Evolutionary conservation across 2,888 invertebrate species (phyloP).

Genomic region (Archips crataeganus): DNA sequence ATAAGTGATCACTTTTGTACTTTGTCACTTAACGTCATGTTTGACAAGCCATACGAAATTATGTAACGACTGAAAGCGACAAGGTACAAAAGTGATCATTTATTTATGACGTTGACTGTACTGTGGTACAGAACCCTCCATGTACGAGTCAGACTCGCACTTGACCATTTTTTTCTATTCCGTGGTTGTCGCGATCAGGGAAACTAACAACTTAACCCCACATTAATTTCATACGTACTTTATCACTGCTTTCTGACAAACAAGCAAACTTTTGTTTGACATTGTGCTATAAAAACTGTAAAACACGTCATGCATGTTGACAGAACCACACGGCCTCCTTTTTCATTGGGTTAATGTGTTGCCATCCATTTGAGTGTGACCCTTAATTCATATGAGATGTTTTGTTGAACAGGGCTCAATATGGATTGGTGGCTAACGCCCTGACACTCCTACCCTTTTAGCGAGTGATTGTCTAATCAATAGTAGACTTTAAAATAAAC

Average conservation of each 20-base stretch:
- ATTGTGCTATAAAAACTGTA: conserved; percentile 1
- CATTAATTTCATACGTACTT: neutral
- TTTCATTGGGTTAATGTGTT: conserved; percentile 22
- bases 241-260: neutral
- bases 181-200: no score
- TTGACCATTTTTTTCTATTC: no score
- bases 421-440: neutral
- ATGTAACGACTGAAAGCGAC: no score
- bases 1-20: no score
- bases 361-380: neutral
- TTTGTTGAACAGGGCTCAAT: neutral
- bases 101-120: no score
- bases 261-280: conserved; percentile 13
- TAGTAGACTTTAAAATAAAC: neutral
- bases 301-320: conserved; percentile 19
- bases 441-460: conserved; percentile 23
- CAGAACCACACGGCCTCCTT: conserved; percentile 21
- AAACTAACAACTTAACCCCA: no score
- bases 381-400: neutral
- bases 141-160: no score
- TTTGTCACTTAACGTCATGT: no score
- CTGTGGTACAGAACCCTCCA: no score
- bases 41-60: no score
- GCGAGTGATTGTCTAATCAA: conserved; percentile 10
- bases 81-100: no score